A percentile compares a stretch with the other conserved stretches of the same genome.
Evolutionary conservation across 2,797 vertebrate genomes (phyloP).

Genomic region (Gephyroberyx darwinii): DNA sequence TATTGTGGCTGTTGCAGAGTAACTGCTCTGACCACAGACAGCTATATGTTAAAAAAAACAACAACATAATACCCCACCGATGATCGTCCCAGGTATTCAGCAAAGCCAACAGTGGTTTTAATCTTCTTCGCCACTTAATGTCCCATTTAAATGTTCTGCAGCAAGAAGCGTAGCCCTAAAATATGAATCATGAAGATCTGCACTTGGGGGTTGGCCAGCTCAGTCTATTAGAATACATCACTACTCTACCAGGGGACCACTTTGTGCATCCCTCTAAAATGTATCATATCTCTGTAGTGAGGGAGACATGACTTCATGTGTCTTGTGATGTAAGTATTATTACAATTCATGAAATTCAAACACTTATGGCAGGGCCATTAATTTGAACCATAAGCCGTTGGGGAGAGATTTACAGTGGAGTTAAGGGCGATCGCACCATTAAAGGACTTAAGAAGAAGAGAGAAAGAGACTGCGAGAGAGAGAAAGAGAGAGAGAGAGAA

Average conservation of each 20-base stretch:
- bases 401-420: conserved; percentile 90
- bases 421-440: conserved; percentile 78
- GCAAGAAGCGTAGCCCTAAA: conserved; percentile 79
- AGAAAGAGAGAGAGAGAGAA: conserved; percentile 12
- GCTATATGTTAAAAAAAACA: conserved; percentile 1
- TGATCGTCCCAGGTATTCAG: conserved; percentile 69
- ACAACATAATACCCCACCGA: conserved; percentile 30
- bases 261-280: conserved; percentile 94
- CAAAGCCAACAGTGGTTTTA: conserved; percentile 84
- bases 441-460: conserved; percentile 67
- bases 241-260: conserved; percentile 94
- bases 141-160: conserved; percentile 93
- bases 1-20: too few species aligned
- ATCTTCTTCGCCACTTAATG: conserved; percentile 94
- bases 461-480: not conserved
- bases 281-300: conserved; percentile 92
- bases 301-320: conserved; percentile 98
- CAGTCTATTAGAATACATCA: conserved; percentile 99
- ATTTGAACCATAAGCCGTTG: conserved; percentile 89
- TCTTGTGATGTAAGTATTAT: conserved; percentile 99
- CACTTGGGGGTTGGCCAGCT: conserved; percentile 89
- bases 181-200: conserved; percentile 97
- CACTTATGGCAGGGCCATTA: conserved; percentile 92
- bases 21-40: too few species aligned
- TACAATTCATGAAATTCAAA: conserved; percentile 99